A percentile compares a stretch with the other conserved stretches of the same genome.
These are phyloP conservation scores for Thyatira batis DNA, from an alignment of 2,888 invertebrate genomes.

Conservation along the genomic window DNA sequence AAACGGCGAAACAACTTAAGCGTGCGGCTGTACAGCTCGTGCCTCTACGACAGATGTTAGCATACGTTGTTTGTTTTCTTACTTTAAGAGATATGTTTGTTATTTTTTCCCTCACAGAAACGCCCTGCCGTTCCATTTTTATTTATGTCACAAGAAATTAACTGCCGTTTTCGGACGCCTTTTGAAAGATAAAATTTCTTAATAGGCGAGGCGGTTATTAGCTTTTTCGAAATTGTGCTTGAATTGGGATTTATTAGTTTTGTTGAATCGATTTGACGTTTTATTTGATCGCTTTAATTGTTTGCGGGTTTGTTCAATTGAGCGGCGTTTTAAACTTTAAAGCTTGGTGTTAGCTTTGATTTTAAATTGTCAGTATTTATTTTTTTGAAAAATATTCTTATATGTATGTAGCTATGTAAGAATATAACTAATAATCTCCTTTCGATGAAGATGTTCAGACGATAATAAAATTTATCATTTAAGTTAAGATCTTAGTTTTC, in stretches of 20 bases:
- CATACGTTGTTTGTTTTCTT: slow-evolving; percentile 81
- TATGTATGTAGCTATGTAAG: no score
- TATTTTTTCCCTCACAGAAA: slow-evolving; percentile 65
- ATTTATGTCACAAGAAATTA: slow-evolving; percentile 80
- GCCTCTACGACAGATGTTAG: slow-evolving; percentile 76
- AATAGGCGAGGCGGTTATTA: slow-evolving; percentile 52
- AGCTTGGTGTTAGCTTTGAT: neutral
- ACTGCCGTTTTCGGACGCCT: slow-evolving; percentile 59
- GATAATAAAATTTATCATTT: no score
- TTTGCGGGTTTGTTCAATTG: neutral
- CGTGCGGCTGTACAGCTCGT: slow-evolving; percentile 59
- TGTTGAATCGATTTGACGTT: slow-evolving; percentile 25
- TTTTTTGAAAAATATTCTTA: no score
- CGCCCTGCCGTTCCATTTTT: slow-evolving; percentile 64
- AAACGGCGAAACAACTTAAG: slow-evolving; percentile 33
- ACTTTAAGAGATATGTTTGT: slow-evolving; percentile 80
- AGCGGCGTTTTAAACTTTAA: neutral
- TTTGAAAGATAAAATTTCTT: slow-evolving; percentile 65
- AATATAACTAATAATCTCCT: no score
- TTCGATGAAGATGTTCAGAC: no score
- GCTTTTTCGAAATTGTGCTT: slow-evolving; percentile 18
- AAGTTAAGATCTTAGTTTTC: no score
- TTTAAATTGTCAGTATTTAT: neutral
- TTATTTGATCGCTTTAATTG: slow-evolving; percentile 23
- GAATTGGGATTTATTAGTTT: slow-evolving; percentile 18